Conservation (phyloP, 2,888 invertebrate species). For the Macropis europaea region DNA sequence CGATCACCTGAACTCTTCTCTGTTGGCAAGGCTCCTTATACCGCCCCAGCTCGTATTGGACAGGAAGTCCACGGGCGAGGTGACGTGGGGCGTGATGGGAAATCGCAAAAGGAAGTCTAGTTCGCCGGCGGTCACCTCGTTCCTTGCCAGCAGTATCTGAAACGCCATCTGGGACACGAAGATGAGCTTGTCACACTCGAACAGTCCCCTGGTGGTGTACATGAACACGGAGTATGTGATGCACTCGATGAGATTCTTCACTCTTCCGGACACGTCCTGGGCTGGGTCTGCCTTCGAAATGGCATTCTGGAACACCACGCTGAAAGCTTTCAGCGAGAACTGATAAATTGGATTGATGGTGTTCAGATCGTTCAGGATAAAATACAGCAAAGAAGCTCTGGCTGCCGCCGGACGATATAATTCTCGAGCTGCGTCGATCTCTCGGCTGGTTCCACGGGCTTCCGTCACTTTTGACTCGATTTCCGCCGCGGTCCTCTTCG, state of each 20-base stretch:
- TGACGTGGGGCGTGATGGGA: conserved; percentile 95
- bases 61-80: conserved; percentile 96
- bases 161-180: conserved; percentile 98
- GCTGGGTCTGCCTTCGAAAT: conserved; percentile 93
- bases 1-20: conserved; percentile 90
- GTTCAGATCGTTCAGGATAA: conserved; percentile 96
- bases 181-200: conserved; percentile 97
- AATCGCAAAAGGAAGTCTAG: conserved; percentile 96
- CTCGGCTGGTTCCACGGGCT: conserved; percentile 93
- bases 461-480: conserved; percentile 96
- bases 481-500: conserved; percentile 97
- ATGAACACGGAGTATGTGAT: conserved; percentile 97
- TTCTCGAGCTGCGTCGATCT: conserved; percentile 97
- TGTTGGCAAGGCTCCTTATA: conserved; percentile 92
- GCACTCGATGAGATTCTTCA: conserved; percentile 94
- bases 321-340: conserved; percentile 98
- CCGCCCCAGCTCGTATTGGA: conserved; percentile 97
- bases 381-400: conserved; percentile 95
- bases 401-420: conserved; percentile 93
- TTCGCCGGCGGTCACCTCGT: conserved; percentile 92
- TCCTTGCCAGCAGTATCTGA: conserved; percentile 92
- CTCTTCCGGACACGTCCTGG: conserved; percentile 88
- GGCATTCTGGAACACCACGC: conserved; percentile 98
- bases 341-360: conserved; percentile 98
- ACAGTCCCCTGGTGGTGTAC: conserved; percentile 96